Percentiles rank a stretch among this genome's conserved stretches.
Evolutionary conservation across 2,113 vertebrate species (phyloP).

Genomic region (Osmerus mordax): DNA sequence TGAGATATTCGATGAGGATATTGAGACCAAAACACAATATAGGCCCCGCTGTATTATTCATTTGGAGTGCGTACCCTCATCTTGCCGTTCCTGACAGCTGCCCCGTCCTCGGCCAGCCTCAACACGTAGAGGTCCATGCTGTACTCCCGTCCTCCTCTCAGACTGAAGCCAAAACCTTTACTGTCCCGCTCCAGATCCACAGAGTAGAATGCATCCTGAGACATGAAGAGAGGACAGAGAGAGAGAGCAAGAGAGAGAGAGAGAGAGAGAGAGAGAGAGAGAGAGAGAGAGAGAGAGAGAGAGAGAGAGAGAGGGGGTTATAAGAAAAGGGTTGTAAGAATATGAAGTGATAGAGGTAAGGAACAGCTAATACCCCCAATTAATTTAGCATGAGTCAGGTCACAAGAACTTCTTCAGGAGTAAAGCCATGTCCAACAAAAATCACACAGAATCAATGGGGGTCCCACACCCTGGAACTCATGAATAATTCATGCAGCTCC

Average conservation of each 20-base stretch:
- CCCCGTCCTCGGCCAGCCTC: slow-evolving; percentile 93
- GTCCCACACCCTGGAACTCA: slow-evolving; percentile 39
- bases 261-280: too few relatives aligned
- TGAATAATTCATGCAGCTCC: slow-evolving; percentile 54
- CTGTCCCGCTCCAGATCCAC: slow-evolving; percentile 95
- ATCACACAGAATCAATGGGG: slow-evolving; percentile 48
- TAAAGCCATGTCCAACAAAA: slow-evolving; percentile 43
- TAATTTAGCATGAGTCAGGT: slow-evolving; percentile 3
- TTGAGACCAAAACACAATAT: neutral
- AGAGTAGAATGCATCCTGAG: slow-evolving; percentile 91
- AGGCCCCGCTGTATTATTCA: neutral
- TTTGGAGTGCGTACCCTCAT: slow-evolving; percentile 83
- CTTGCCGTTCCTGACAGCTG: slow-evolving; percentile 92
- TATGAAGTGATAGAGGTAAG: neutral
- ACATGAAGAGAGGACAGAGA: slow-evolving; percentile 50
- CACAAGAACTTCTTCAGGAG: slow-evolving; percentile 34
- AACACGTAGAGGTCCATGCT: slow-evolving; percentile 97
- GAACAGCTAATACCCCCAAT: slow-evolving; percentile 17
- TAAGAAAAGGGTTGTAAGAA: neutral
- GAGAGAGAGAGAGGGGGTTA: slow-evolving; percentile 37
- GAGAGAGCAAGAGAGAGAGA: slow-evolving; percentile 46
- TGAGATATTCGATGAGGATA: neutral
- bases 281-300: slow-evolving; percentile 30
- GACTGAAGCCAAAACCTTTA: slow-evolving; percentile 97
- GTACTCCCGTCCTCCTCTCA: slow-evolving; percentile 94